Evolutionary conservation across 1,140 invertebrate genomes (phyloP).

Genomic region (Bombus fervidus): DNA sequence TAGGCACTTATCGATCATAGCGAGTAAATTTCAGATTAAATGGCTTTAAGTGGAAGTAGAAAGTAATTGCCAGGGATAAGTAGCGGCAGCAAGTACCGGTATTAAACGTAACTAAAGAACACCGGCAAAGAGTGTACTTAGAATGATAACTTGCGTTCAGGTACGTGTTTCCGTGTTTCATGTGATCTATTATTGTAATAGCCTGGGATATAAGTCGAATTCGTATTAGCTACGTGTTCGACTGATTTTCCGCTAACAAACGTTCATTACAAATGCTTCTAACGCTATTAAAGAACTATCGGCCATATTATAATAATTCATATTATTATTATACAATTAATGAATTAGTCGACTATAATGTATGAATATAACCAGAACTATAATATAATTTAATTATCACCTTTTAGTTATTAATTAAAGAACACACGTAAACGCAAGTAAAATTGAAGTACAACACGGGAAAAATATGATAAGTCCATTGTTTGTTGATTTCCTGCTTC

Average conservation of each 20-base stretch:
- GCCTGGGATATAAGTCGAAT: slow-evolving; percentile 27
- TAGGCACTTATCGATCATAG: neutral
- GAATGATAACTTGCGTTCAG: slow-evolving; percentile 23
- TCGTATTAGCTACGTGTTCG: slow-evolving; percentile 35
- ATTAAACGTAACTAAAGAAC: slow-evolving; percentile 21
- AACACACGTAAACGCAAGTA: no score
- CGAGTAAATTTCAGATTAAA: slow-evolving; percentile 16
- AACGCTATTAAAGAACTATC: slow-evolving; percentile 27
- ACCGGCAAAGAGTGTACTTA: neutral
- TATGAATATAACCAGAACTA: no score
- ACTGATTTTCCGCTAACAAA: neutral
- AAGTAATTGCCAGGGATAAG: slow-evolving; percentile 19
- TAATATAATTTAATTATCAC: no score
- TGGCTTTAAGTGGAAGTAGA: slow-evolving; percentile 1
- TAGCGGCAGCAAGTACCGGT: slow-evolving; percentile 13
- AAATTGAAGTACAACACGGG: no score
- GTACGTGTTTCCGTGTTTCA: neutral
- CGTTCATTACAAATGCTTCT: slow-evolving; percentile 9
- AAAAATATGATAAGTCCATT: no score
- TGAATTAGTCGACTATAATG: no score
- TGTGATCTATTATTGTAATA: slow-evolving; percentile 27
- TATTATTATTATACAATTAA: no score
- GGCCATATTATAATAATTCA: neutral
- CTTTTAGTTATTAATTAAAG: no score
- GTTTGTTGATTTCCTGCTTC: no score